Base-by-base conservation (phyloP, 2,888 invertebrate genomes). In the Aromia moschata region DNA sequence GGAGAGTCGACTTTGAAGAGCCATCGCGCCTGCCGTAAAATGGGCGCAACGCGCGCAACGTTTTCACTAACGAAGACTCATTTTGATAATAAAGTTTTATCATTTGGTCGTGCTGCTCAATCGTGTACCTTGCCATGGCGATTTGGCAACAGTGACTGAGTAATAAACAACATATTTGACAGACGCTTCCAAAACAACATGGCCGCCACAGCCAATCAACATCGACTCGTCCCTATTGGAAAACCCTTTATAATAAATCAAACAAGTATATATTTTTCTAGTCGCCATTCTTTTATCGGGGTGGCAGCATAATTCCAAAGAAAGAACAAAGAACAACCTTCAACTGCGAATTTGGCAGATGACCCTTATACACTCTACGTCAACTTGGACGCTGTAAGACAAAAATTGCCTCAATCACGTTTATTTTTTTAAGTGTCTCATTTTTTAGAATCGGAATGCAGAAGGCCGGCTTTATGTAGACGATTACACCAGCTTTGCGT, bases 281-380 rank as follows among this genome's bases (percentile, higher is more conserved):
- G 71, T 67, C 57, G 41, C 75, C 75, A 2, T 62, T 71, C 1
- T 74, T 64, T 47, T 73, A 75, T 56, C 64, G 70, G 60, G 62
- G 58, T 17, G 75, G 75, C 14, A 71, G 71, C 51, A 69, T 75
- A 17, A 67, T 75, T 33, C 16, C 58, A 12, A 60, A 68, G 16
- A 71, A 71, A 71, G 55, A 68, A 73, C 18, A 63, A 17, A 16
- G 53, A 55, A 14, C 43, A 62, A 30, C 41, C 51, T 16, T 70
- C 66, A 9, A 62, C 70, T 3, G 61, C 44, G 2, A 64, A 69
- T 11, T 71, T 67, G 58, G 44, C 51, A 11, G 30, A 59, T 25
- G 73, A 73, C 56, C 65, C 66, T 0, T 60, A 64, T 18, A 71
- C 65, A 18, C 31, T 73, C 3, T 67, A 70, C 30, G 55, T 69